These are phyloP conservation scores for Xiphophorus maculatus DNA, from an alignment of 2,113 vertebrate genomes.

Conservation along the genomic window DNA sequence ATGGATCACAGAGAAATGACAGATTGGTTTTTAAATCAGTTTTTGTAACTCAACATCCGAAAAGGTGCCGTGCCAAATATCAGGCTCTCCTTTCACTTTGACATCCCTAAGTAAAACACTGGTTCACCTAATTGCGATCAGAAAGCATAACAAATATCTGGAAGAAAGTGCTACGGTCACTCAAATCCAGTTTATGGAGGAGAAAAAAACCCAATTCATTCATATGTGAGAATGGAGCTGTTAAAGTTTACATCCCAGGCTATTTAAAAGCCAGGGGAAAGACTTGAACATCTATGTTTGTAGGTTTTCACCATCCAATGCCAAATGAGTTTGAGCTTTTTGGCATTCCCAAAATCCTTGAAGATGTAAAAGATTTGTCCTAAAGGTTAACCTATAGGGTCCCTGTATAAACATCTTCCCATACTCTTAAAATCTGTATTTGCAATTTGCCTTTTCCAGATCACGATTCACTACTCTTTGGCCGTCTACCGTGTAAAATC, in stretches of 20 bases:
- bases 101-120: no score
- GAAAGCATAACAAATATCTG: neutral
- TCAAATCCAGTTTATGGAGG: neutral
- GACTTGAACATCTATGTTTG: neutral
- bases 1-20: no score
- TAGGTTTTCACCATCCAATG: neutral
- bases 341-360: neutral
- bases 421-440: neutral
- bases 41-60: no score
- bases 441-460: neutral
- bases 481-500: no score
- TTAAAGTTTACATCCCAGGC: no score
- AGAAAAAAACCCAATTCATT: neutral
- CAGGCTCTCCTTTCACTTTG: no score
- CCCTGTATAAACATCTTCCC: neutral
- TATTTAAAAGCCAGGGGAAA: neutral
- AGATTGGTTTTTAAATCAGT: no score
- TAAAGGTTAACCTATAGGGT: neutral
- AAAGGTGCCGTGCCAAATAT: no score
- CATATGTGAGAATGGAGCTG: no score
- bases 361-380: neutral
- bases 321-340: no score
- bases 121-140: neutral
- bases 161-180: neutral
- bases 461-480: no score